A percentile compares a stretch with the other conserved stretches of the same genome.
These are phyloP conservation scores for Anser brachyrhynchus DNA, from an alignment of 2,113 vertebrate species.

Conservation along the genomic window DNA sequence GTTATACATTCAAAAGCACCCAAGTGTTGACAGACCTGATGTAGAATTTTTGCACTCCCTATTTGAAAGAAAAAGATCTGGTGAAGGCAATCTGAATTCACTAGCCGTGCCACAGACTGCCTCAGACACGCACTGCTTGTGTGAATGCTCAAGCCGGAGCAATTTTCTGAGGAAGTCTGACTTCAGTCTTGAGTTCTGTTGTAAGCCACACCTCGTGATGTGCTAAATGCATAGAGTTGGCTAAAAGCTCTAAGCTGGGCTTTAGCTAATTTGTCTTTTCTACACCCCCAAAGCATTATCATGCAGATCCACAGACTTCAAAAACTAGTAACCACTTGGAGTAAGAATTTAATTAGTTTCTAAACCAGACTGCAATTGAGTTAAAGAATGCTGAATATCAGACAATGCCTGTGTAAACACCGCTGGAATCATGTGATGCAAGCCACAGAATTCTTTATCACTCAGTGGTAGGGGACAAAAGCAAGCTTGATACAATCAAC, in stretches of 20 bases:
- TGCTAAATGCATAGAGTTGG: not conserved
- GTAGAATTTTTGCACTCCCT: not conserved
- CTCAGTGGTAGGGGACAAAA: too few species aligned
- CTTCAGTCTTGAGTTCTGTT: not conserved
- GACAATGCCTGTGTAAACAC: not conserved
- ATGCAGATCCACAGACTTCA: not conserved
- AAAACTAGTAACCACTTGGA: not conserved
- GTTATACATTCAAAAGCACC: not conserved
- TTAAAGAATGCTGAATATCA: fast-evolving
- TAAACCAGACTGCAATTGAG: not conserved
- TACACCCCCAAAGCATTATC: not conserved
- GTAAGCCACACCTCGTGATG: not conserved
- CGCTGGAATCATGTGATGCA: not conserved
- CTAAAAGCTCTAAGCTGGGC: not conserved
- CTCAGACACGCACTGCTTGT: fast-evolving
- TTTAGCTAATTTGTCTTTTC: not conserved
- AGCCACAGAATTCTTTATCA: not conserved
- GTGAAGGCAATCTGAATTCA: not conserved
- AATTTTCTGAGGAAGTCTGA: not conserved
- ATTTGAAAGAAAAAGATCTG: not conserved
- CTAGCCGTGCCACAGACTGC: not conserved
- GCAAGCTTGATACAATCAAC: not conserved
- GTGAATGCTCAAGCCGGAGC: not conserved
- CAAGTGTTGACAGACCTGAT: not conserved
- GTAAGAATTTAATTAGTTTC: not conserved